These are phyloP conservation scores for Oreochromis grahami DNA, from an alignment of 2,797 vertebrate species.

Conservation along the genomic window DNA sequence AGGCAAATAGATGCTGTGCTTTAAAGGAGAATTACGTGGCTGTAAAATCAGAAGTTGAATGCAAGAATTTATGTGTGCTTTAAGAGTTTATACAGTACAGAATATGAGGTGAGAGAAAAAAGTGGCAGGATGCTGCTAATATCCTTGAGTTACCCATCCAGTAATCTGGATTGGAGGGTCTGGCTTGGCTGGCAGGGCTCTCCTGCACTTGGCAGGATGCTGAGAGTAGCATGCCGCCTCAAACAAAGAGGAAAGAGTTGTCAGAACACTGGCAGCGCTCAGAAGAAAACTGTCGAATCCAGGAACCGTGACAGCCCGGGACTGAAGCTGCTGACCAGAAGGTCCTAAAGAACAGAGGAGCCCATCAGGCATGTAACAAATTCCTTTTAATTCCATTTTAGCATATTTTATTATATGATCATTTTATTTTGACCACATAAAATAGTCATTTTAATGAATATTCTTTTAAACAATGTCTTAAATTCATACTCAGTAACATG, in stretches of 20 bases:
- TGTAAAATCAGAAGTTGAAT: slow-evolving; percentile 34
- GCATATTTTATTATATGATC: neutral
- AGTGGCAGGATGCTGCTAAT: slow-evolving; percentile 67
- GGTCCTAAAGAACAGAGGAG: slow-evolving; percentile 63
- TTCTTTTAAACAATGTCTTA: neutral
- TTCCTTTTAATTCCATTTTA: neutral
- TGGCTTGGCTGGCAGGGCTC: slow-evolving; percentile 39
- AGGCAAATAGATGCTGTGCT: slow-evolving; percentile 62
- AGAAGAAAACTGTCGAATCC: slow-evolving; percentile 77
- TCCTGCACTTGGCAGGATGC: slow-evolving; percentile 8
- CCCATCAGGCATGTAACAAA: neutral
- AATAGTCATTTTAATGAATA: neutral
- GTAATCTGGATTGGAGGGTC: slow-evolving; percentile 29
- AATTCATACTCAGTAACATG: neutral
- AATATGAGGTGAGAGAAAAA: slow-evolving; percentile 52
- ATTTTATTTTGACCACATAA: neutral
- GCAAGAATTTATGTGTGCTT: slow-evolving; percentile 51
- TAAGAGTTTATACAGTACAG: slow-evolving; percentile 54
- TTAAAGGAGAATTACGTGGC: slow-evolving; percentile 51
- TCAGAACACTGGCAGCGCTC: slow-evolving; percentile 78
- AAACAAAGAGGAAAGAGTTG: slow-evolving; percentile 82
- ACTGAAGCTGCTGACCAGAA: slow-evolving; percentile 82
- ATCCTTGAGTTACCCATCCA: slow-evolving; percentile 57
- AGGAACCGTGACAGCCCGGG: slow-evolving; percentile 82
- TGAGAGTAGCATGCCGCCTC: slow-evolving; percentile 26